phyloP scores from a whole-genome alignment of 2,888 invertebrate species.

The Deroplatys truncata region DNA sequence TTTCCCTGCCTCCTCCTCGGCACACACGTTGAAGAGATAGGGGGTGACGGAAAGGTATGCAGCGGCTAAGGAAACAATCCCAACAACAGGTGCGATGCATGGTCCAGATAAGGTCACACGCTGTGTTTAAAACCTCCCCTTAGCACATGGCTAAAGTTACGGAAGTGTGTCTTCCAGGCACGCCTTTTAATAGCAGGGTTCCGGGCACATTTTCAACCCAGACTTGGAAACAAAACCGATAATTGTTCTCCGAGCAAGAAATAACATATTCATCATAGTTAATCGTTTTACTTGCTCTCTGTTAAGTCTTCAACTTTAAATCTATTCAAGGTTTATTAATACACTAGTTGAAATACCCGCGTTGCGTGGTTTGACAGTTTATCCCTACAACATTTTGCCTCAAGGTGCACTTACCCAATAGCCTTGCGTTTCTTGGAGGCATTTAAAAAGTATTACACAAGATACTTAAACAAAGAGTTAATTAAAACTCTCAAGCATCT shows the following conservation, averaged over 20 bases:
- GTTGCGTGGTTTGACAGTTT: too few species aligned
- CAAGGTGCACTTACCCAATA: too few species aligned
- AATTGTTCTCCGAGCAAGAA: not conserved
- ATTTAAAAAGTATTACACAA: too few species aligned
- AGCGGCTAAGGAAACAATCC: not conserved
- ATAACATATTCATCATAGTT: not conserved
- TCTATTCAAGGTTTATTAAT: too few species aligned
- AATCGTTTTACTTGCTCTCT: too few species aligned
- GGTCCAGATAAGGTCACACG: not conserved
- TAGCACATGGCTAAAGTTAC: not conserved
- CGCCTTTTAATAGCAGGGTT: not conserved
- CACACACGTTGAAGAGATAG: not conserved
- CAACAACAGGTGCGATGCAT: not conserved
- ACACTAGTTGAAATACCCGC: too few species aligned
- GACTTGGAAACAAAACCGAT: not conserved
- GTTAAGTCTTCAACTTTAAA: too few species aligned
- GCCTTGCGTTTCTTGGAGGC: too few species aligned
- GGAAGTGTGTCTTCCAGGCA: not conserved
- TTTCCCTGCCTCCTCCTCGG: not conserved
- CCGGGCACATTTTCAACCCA: not conserved
- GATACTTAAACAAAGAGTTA: too few species aligned
- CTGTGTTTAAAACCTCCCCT: not conserved
- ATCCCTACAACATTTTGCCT: too few species aligned
- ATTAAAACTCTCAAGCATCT: too few species aligned
- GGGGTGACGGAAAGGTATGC: not conserved